Evolutionary conservation across 1,140 invertebrate species (phyloP).

Genomic region (Phenacoccus solenopsis): DNA sequence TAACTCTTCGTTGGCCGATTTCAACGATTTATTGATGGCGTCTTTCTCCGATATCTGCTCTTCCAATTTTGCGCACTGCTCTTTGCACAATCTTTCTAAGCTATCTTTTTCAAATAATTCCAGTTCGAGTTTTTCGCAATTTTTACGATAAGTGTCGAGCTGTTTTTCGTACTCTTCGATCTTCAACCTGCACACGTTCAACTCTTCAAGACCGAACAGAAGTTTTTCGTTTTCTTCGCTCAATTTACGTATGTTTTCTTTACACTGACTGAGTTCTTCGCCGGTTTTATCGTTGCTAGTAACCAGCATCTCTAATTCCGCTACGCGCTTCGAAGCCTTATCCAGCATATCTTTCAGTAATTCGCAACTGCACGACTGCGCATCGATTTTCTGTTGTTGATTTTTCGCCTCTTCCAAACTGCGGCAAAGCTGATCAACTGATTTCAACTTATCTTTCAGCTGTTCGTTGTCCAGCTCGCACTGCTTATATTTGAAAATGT

Average conservation of each 20-base stretch:
- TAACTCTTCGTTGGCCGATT: not conserved
- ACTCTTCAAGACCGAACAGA: not conserved
- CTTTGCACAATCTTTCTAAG: not conserved
- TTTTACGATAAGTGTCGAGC: not conserved
- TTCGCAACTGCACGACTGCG: not conserved
- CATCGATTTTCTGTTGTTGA: not conserved
- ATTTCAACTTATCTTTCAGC: not conserved
- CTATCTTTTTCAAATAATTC: not conserved
- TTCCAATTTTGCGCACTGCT: not conserved
- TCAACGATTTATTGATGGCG: not conserved
- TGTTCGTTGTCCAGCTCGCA: not conserved
- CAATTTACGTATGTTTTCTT: not conserved
- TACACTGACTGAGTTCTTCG: not conserved
- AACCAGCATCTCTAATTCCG: not conserved
- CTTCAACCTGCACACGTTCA: not conserved
- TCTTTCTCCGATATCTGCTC: not conserved
- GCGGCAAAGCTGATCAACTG: not conserved
- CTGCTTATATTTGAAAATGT: constrained; percentile 6
- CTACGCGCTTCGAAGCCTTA: not conserved
- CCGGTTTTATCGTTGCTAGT: not conserved
- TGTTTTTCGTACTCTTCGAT: not conserved
- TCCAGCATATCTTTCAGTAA: not conserved
- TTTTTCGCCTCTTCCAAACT: not conserved
- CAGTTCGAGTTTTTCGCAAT: not conserved
- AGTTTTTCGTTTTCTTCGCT: not conserved